Evolutionary conservation across 2,888 invertebrate genomes (phyloP).

Genomic region (Malthinus seriepunctatus): DNA sequence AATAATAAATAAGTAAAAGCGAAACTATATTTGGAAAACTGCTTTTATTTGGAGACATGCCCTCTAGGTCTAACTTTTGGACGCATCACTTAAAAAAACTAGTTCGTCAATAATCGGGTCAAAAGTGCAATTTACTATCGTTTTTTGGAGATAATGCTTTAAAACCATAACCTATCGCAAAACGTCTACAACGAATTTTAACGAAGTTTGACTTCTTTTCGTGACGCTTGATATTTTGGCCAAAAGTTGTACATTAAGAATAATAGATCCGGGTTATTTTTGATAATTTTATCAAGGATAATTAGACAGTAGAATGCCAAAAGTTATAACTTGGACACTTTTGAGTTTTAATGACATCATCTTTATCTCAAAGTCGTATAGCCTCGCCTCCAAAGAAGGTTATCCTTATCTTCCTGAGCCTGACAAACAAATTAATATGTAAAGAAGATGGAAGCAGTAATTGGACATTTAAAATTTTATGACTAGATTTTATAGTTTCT

Average conservation of each 20-base stretch:
- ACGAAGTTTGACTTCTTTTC: neutral
- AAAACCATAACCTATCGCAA: slow-evolving; percentile 1
- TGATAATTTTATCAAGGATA: neutral
- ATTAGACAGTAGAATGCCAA: neutral
- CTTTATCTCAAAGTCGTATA: too few relatives aligned
- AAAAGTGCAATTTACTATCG: slow-evolving; percentile 10
- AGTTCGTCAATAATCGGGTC: slow-evolving; percentile 11
- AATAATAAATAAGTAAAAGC: neutral
- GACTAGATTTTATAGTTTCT: too few relatives aligned
- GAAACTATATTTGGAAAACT: slow-evolving; percentile 1
- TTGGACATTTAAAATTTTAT: neutral
- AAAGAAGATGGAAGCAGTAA: too few relatives aligned
- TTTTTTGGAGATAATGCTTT: neutral
- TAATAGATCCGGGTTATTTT: neutral
- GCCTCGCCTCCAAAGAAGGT: too few relatives aligned
- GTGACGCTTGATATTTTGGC: neutral
- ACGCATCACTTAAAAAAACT: neutral
- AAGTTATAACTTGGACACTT: too few relatives aligned
- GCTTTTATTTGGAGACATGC: slow-evolving; percentile 1
- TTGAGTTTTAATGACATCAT: too few relatives aligned
- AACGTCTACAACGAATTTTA: neutral
- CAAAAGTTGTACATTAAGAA: neutral
- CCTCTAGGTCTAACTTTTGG: neutral
- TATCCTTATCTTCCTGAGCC: too few relatives aligned
- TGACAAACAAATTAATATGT: too few relatives aligned